Evolutionary conservation across 2,797 vertebrate genomes (phyloP), one percentile per base, ranked within the genome.

Genomic region (Buceros bicornis): DNA sequence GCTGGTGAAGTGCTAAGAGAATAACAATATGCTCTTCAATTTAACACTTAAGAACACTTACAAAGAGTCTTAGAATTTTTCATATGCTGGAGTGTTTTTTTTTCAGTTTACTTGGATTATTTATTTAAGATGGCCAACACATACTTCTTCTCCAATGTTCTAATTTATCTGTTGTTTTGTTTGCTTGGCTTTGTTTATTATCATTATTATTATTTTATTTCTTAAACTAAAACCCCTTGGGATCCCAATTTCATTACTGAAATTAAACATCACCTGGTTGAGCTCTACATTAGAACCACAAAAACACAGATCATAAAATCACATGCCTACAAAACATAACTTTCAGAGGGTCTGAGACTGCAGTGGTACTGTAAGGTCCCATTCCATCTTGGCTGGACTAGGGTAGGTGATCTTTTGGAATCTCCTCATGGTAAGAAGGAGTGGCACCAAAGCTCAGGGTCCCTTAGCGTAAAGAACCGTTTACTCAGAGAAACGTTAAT

Each of bases 11-110:
- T 50, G 33, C 35, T 61, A 61, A 61, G 20, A 28, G 28, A 48
- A 48, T 42, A 82, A 54, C 20, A 60, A 48, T 17, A 28, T 21
- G 22, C n/a, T 82, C 26, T 83, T 86, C 42, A 86, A 33, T 3
- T 28, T n/a, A 82, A 58, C 8, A 33, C 11, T 50, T 47, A 47
- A 29, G 37, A 90, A 28, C 13, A 58, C 8, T 53, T 51, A 19
- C 33, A 51, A 2, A 35, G 2, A 12, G 16, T 53, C 29, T 65
- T 66, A 42, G 33, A 54, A 8, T 2, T 28, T 28, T n/a, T 72
- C 40, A 50, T 20, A 19, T 14, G 15, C 29, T 70, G 3, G 6
- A 25, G 3, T 69, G 3, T 28, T 54, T 57, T 0, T 57, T 0
- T 62, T 57, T 21, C 53, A 31, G 13, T 62, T 85, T 40, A 22